phyloP scores from a whole-genome alignment of 2,113 vertebrate species.

The Pogona vitticeps region DNA sequence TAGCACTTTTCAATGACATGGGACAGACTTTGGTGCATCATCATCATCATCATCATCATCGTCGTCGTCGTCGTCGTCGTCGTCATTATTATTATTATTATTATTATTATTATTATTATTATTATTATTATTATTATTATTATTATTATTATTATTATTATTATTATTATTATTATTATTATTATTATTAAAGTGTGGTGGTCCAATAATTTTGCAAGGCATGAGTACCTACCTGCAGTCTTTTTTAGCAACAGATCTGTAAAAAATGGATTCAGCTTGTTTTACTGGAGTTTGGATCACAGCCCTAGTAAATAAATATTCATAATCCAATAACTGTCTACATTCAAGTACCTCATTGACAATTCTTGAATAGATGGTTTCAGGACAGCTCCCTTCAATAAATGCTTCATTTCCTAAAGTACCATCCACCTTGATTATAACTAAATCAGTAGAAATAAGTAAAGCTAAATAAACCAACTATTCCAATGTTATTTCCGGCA shows the following conservation, averaged over 20 bases:
- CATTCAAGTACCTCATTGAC: not conserved
- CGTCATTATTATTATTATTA: too few species aligned
- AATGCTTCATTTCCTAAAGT: constrained; percentile 14
- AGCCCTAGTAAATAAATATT: not conserved
- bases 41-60: too few species aligned
- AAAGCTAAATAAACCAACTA: not conserved
- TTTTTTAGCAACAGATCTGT: not conserved
- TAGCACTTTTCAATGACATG: not conserved
- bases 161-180: too few species aligned
- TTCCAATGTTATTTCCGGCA: not conserved
- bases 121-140: too few species aligned
- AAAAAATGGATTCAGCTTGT: not conserved
- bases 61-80: too few species aligned
- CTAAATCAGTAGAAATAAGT: not conserved
- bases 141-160: too few species aligned
- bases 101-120: too few species aligned
- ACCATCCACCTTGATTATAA: constrained; percentile 14
- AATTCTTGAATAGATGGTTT: not conserved
- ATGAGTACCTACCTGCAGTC: not conserved
- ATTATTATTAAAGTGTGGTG: too few species aligned
- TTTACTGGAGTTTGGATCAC: not conserved
- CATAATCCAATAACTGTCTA: not conserved
- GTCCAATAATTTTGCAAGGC: too few species aligned
- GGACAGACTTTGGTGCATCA: not conserved
- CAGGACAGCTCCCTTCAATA: not conserved